Conservation (phyloP, 2,113 vertebrate genomes). For the Gallinago jamesoni region DNA sequence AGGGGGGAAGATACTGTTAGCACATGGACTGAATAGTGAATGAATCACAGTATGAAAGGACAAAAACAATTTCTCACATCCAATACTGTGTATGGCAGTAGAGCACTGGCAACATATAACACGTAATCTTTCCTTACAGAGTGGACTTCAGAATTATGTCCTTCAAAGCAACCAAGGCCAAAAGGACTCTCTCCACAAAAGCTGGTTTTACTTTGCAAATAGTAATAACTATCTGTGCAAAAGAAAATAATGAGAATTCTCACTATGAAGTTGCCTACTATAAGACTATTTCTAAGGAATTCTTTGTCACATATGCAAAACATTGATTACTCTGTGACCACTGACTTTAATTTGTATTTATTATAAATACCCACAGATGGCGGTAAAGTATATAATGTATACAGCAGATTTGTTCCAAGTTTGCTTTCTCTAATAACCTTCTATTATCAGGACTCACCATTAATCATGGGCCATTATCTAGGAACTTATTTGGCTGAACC, state of each 20-base stretch:
- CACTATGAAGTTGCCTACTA: neutral
- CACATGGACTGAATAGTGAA: neutral
- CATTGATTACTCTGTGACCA: neutral
- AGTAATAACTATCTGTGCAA: neutral
- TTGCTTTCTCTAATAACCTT: slow-evolving; percentile 54
- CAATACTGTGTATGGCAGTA: neutral
- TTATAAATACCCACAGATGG: slow-evolving; percentile 53
- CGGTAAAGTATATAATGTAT: slow-evolving; percentile 17
- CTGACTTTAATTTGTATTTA: slow-evolving; percentile 26
- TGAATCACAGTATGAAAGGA: slow-evolving; percentile 4
- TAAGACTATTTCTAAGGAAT: neutral
- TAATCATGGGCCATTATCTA: slow-evolving; percentile 63
- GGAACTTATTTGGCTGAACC: slow-evolving; percentile 44
- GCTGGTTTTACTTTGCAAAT: neutral
- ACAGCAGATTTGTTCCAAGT: slow-evolving; percentile 20
- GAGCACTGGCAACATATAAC: neutral
- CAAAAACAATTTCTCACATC: slow-evolving; percentile 24
- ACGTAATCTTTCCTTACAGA: neutral
- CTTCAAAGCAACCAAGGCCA: neutral
- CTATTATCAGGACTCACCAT: slow-evolving; percentile 40
- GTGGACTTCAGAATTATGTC: neutral
- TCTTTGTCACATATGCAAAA: neutral
- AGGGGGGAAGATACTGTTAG: neutral
- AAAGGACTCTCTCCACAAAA: neutral
- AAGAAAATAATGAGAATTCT: neutral